phyloP scores from a whole-genome alignment of 2,797 vertebrate species.

The Sciurus vulgaris region DNA sequence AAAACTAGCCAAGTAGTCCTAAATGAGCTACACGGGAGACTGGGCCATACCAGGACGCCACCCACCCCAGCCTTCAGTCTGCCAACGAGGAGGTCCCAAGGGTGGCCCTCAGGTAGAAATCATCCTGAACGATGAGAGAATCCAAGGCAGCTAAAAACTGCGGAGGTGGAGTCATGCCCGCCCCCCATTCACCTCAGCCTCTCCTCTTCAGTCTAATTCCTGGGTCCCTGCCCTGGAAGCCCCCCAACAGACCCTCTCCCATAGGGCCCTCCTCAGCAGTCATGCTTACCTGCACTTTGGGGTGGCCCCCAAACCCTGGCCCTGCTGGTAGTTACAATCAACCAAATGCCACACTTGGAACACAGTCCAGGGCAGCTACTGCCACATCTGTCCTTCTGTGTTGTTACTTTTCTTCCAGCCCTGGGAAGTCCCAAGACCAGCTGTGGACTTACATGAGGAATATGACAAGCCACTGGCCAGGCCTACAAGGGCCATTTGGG shows the following conservation, averaged over 20 bases:
- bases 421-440: background rate
- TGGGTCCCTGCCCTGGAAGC: background rate
- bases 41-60: background rate
- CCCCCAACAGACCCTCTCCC: background rate
- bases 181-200: accelerated
- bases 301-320: background rate
- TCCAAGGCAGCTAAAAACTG: too few species aligned
- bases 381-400: background rate
- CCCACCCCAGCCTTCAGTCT: background rate
- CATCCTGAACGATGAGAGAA: background rate
- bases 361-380: background rate
- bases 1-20: background rate
- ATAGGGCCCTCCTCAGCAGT: background rate
- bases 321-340: background rate
- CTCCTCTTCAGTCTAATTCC: background rate
- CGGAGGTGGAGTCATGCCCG: background rate
- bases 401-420: background rate
- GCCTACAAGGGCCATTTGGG: background rate
- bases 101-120: background rate
- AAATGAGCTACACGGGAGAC: background rate
- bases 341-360: background rate
- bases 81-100: background rate
- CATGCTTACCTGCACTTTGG: background rate
- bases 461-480: background rate
- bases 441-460: background rate